Evolutionary conservation across 2,113 vertebrate species (phyloP).

Genomic region (Picathartes gymnocephalus): DNA sequence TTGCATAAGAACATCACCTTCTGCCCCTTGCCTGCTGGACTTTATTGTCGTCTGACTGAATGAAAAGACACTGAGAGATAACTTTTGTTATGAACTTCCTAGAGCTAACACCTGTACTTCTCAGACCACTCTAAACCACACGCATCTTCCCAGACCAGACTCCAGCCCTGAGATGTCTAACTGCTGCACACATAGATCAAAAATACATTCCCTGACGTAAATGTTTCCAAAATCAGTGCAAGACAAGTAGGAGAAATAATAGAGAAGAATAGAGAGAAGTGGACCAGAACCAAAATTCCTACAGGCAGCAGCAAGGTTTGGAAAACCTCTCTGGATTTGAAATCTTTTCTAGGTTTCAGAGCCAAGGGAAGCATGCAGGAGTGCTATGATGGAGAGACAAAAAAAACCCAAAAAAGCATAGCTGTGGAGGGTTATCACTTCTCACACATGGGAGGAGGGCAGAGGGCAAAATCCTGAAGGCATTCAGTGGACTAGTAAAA

Average conservation of each 20-base stretch:
- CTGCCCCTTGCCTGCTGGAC: neutral
- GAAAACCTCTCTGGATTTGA: neutral
- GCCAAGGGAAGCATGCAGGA: neutral
- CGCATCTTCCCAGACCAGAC: neutral
- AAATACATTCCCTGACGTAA: neutral
- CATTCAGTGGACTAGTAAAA: neutral
- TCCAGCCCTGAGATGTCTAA: neutral
- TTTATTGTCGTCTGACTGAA: neutral
- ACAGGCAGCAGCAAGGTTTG: neutral
- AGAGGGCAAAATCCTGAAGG: neutral
- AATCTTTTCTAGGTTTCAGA: neutral
- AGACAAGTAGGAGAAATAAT: neutral
- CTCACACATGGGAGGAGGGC: neutral
- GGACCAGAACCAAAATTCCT: neutral
- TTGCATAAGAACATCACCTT: neutral
- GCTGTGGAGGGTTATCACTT: neutral
- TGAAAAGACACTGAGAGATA: neutral
- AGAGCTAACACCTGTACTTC: neutral
- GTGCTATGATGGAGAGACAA: neutral
- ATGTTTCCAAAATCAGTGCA: neutral
- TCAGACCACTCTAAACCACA: neutral
- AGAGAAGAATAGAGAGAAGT: neutral
- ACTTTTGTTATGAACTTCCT: neutral
- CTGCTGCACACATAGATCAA: neutral
- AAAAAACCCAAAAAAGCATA: neutral